A percentile compares a stretch with the other conserved stretches of the same genome.
These are phyloP conservation scores for Pagetopsis macropterus DNA, from an alignment of 2,797 vertebrate genomes.

Conservation along the genomic window DNA sequence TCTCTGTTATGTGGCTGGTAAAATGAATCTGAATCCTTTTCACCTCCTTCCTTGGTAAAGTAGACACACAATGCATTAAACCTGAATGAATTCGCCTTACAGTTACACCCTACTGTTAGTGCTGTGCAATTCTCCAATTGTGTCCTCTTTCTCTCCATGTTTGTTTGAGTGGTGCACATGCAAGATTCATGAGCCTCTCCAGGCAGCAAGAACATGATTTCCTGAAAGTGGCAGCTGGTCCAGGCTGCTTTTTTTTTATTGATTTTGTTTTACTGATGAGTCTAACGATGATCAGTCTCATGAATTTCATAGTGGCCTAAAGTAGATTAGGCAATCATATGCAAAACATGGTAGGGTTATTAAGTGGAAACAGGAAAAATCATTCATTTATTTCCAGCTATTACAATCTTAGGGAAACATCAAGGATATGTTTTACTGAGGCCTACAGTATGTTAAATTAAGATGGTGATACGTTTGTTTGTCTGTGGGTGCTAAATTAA, in stretches of 20 bases:
- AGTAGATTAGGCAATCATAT: neutral
- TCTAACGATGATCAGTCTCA: conserved; percentile 3
- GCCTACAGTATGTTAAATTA: neutral
- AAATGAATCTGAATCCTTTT: conserved; percentile 46
- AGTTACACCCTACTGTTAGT: conserved; percentile 19
- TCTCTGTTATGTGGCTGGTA: conserved; percentile 31
- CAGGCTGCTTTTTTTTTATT: conserved; percentile 51
- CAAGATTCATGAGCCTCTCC: conserved; percentile 68
- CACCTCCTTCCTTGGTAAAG: conserved; percentile 21
- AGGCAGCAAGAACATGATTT: conserved; percentile 42
- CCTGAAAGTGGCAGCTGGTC: conserved; percentile 60
- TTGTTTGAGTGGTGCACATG: conserved; percentile 44
- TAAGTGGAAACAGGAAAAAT: neutral
- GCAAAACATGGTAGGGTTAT: conserved; percentile 10
- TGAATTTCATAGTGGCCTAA: neutral
- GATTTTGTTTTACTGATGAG: conserved; percentile 39
- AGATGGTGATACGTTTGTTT: conserved; percentile 8
- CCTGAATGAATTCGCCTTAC: conserved; percentile 21
- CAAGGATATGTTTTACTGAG: neutral
- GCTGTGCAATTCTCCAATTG: conserved; percentile 37
- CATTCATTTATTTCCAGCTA: neutral
- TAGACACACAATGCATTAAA: conserved; percentile 3
- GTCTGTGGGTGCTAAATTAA: neutral
- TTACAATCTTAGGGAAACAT: neutral
- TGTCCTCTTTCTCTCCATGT: conserved; percentile 40